Conservation (phyloP, 2,888 invertebrate species). For the Prenolepis imparis region DNA sequence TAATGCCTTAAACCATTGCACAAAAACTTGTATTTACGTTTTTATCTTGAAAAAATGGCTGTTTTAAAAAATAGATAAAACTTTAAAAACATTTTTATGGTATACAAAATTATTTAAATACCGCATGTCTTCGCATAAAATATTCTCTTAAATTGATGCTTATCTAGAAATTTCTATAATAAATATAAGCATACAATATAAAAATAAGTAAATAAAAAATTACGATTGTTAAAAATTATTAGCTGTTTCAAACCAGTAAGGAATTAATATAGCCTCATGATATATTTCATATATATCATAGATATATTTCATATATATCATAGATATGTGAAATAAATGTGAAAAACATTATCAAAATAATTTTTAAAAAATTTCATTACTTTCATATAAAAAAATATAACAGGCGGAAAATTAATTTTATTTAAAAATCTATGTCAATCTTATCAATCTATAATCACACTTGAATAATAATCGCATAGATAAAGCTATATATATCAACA, state of each 20-base stretch:
- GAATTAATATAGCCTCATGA: not conserved
- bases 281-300: not conserved
- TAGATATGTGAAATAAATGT: not conserved
- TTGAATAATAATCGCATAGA: not conserved
- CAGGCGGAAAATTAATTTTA: not conserved
- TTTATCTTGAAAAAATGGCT: not conserved
- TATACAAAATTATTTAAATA: not conserved
- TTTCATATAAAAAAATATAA: not conserved
- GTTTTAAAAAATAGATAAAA: not conserved
- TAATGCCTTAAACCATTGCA: not conserved
- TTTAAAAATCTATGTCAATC: not conserved
- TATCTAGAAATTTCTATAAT: not conserved
- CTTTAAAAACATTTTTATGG: not conserved
- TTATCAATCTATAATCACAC: not conserved
- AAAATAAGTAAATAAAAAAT: too few relatives aligned
- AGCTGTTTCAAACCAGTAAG: not conserved
- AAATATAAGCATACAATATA: too few relatives aligned
- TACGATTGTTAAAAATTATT: too few relatives aligned
- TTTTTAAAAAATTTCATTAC: not conserved
- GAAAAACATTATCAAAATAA: not conserved
- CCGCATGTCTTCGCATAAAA: not conserved
- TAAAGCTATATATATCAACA: not conserved
- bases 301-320: not conserved
- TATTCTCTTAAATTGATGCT: not conserved
- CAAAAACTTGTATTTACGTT: not conserved